Evolutionary conservation across 2,888 invertebrate genomes (phyloP).

Genomic region (Acrobasis repandana): DNA sequence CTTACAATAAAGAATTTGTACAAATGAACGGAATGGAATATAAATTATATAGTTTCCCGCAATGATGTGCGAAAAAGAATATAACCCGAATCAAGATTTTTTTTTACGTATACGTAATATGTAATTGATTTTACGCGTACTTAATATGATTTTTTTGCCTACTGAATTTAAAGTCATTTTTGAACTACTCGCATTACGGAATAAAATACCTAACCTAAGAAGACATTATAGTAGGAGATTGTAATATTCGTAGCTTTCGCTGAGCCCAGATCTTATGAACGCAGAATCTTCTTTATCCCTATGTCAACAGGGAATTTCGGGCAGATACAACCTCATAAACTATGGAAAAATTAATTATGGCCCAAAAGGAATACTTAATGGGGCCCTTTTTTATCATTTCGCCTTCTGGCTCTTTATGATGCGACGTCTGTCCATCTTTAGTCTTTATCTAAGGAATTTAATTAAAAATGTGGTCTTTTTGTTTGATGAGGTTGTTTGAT

Average conservation of each 20-base stretch:
- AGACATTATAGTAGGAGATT: too few relatives aligned
- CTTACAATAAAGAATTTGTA: too few relatives aligned
- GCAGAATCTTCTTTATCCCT: constrained; percentile 24
- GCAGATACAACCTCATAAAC: constrained; percentile 51
- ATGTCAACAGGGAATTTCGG: constrained; percentile 45
- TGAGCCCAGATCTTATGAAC: constrained; percentile 25
- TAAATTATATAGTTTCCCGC: too few relatives aligned
- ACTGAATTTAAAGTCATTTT: too few relatives aligned
- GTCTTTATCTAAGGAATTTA: constrained; percentile 15
- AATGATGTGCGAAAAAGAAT: too few relatives aligned
- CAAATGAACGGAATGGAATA: too few relatives aligned
- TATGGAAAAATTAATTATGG: constrained; percentile 65
- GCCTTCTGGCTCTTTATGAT: constrained; percentile 14
- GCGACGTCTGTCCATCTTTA: constrained; percentile 16
- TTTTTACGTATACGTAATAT: too few relatives aligned
- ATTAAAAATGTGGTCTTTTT: constrained; percentile 10
- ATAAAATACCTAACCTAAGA: too few relatives aligned
- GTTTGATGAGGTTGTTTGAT: neutral
- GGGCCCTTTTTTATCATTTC: constrained; percentile 20
- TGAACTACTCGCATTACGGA: too few relatives aligned
- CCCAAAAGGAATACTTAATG: constrained; percentile 21
- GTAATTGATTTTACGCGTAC: too few relatives aligned
- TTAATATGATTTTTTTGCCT: too few relatives aligned
- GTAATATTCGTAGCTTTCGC: constrained; percentile 27
- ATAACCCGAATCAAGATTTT: too few relatives aligned